These are phyloP conservation scores for Dolichomitus sp. DNA, from an alignment of 2,888 invertebrate genomes.

Conservation along the genomic window DNA sequence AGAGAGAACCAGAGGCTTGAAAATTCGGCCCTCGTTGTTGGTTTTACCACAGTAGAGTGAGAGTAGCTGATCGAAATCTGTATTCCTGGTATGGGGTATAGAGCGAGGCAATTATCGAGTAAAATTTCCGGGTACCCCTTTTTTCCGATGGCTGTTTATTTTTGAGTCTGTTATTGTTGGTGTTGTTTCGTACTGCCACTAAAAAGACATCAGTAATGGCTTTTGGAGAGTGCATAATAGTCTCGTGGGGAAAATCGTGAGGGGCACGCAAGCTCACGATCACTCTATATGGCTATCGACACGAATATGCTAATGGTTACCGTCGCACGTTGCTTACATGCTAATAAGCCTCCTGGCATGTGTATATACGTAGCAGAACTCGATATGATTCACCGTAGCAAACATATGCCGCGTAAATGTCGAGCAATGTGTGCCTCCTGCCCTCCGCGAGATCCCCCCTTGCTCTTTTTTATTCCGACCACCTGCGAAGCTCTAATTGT, in stretches of 20 bases:
- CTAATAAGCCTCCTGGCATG: conserved; percentile 74
- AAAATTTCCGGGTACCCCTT: background rate
- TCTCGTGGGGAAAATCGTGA: conserved; percentile 22
- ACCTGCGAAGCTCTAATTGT: conserved; percentile 81
- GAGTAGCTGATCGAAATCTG: conserved; percentile 44
- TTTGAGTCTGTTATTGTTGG: background rate
- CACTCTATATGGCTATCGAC: conserved; percentile 75
- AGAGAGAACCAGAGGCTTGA: conserved; percentile 24
- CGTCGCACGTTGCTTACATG: conserved; percentile 74
- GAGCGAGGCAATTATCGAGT: conserved; percentile 49
- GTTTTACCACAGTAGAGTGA: conserved; percentile 36
- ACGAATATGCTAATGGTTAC: conserved; percentile 80
- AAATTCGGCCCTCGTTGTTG: conserved; percentile 48
- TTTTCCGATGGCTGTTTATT: background rate
- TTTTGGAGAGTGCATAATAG: conserved; percentile 4
- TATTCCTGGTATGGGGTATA: conserved; percentile 13
- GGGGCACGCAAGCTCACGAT: conserved; percentile 71
- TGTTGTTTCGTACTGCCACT: background rate
- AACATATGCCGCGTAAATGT: conserved; percentile 78
- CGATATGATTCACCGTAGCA: conserved; percentile 82
- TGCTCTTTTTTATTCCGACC: conserved; percentile 73
- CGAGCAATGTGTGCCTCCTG: conserved; percentile 18
- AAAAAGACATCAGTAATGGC: conserved; percentile 1
- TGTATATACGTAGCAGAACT: conserved; percentile 76
- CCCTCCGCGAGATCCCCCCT: conserved; percentile 6